Evolutionary conservation across 2,113 vertebrate species (phyloP), one percentile per base, ranked within the genome.

Genomic region (Camelus dromedarius): DNA sequence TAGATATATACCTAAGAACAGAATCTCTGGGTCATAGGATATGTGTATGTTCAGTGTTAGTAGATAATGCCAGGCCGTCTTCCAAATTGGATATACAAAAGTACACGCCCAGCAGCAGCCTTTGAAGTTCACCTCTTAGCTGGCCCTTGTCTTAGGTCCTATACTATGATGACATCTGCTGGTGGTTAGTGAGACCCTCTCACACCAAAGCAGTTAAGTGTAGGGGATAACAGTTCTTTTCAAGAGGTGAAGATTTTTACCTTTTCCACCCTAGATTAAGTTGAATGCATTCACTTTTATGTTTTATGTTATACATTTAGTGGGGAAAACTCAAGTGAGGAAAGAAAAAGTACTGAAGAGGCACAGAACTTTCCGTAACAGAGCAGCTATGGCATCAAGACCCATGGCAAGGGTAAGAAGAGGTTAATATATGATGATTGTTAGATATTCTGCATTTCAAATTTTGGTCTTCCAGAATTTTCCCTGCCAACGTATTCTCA

Each of bases 91-190:
- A 69, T 28, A 58, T 50, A 60, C 11, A n/a, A n/a, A 79, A 73
- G 56, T 58, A 28, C 28, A 58, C 10, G 64, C 50, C 32, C 56
- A 42, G 82, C 50, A 81, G 26, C 8, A 83, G 38, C 42, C 18
- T 50, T 16, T 22, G n/a, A 54, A 42, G 50, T 54, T 67, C 28
- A 77, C 15, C 9, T 75, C 48, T 15, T 66, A 6, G 4, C 8
- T 19, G 15, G 20, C 64, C 19, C 15, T 89, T 75, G 20, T 93
- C 73, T 87, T 46, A 50, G 81, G 58, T 81, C 58, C 30, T 82
- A 38, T 58, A 20, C 69, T 94, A 76, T 18, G 84, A 42, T 86
- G 95, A 81, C 75, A 75, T 73, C 95, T 94, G 69, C 75, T 94
- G 92, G 81, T 87, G 19, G 30, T 50, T 81, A 87, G 56, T 96